These are phyloP conservation scores for Rhynchonema sp. DNA, from an alignment of 2,888 invertebrate genomes.

Conservation along the genomic window DNA sequence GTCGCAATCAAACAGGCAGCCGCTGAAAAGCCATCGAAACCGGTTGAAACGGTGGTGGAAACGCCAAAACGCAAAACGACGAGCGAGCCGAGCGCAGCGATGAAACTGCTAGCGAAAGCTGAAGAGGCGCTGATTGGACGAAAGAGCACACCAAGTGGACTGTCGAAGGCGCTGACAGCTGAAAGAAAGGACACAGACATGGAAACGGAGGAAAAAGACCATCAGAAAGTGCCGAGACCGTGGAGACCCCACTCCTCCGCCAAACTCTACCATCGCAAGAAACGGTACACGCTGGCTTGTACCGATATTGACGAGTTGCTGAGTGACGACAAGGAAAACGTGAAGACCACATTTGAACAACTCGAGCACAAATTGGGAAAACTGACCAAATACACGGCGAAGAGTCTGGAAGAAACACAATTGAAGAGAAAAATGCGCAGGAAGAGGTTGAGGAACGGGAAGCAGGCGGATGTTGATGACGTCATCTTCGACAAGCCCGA, in stretches of 20 bases:
- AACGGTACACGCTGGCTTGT: too few species aligned
- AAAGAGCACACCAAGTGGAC: neutral
- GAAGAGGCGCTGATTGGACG: neutral
- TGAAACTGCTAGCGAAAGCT: neutral
- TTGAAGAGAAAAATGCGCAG: neutral
- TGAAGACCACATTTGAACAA: constrained; percentile 6
- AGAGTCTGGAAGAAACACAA: neutral
- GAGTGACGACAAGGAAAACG: constrained; percentile 2
- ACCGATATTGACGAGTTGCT: constrained; percentile 7
- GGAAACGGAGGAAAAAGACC: neutral
- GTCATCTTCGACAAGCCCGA: constrained; percentile 2
- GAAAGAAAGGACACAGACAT: neutral
- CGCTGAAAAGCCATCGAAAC: too few species aligned
- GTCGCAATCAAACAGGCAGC: too few species aligned
- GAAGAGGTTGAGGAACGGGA: constrained; percentile 4
- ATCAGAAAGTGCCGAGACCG: neutral
- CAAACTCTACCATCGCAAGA: neutral
- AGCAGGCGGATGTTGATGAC: constrained; percentile 1
- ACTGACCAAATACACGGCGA: neutral
- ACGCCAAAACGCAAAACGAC: too few species aligned
- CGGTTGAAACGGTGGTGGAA: too few species aligned
- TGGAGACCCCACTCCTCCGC: neutral
- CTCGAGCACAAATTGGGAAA: too few species aligned
- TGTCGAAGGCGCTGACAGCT: neutral
- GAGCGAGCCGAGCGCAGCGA: too few species aligned